Evolutionary conservation across 2,113 vertebrate species (phyloP).

Genomic region (Chaetodon trifascialis): DNA sequence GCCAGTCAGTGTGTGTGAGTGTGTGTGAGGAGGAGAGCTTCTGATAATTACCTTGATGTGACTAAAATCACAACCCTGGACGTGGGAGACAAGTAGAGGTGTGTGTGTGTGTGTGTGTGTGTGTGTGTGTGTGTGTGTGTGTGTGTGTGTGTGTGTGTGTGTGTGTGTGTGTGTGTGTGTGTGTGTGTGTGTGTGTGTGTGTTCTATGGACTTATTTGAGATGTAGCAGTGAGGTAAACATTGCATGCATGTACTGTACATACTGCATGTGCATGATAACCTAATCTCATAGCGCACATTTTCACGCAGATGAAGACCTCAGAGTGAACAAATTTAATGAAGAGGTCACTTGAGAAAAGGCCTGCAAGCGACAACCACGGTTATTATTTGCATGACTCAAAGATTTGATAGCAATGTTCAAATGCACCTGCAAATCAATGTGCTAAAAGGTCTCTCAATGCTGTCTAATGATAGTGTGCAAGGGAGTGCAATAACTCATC

Average conservation of each 20-base stretch:
- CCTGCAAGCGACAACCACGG: background rate
- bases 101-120: background rate
- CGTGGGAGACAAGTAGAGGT: constrained; percentile 13
- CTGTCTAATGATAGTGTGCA: background rate
- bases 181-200: constrained; percentile 4
- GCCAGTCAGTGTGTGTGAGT: constrained; percentile 29
- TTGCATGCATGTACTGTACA: constrained; percentile 22
- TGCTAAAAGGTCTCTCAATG: constrained; percentile 4
- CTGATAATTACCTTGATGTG: constrained; percentile 75
- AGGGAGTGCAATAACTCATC: background rate
- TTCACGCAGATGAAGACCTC: constrained; percentile 19
- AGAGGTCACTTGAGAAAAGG: constrained; percentile 21
- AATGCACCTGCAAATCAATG: constrained; percentile 36
- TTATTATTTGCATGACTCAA: constrained; percentile 1
- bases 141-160: background rate
- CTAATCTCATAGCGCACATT: constrained; percentile 36
- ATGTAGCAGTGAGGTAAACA: constrained; percentile 12
- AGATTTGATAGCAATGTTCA: constrained; percentile 16
- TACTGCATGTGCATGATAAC: constrained; percentile 15
- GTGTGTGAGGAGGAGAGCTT: constrained; percentile 65
- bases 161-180: too few relatives aligned
- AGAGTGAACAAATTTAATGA: constrained; percentile 21
- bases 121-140: constrained; percentile 2
- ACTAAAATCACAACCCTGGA: constrained; percentile 64
- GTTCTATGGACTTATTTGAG: background rate